phyloP scores from a whole-genome alignment of 2,797 vertebrate genomes.

The Hemibagrus guttatus region DNA sequence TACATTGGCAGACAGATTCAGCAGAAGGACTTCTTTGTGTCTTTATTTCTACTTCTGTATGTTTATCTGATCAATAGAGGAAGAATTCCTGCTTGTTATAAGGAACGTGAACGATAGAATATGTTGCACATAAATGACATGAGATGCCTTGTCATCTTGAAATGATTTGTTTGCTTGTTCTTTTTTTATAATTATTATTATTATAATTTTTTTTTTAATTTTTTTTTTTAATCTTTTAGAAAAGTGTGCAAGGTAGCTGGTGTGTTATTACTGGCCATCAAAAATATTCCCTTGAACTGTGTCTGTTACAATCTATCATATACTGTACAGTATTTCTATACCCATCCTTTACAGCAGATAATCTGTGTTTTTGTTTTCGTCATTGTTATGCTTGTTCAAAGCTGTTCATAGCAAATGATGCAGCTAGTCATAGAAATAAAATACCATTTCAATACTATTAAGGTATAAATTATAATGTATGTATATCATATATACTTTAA shows the following conservation, averaged over 20 bases:
- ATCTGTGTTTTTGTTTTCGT: constrained; percentile 49
- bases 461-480: constrained; percentile 55
- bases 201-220: not conserved
- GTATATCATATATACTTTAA: constrained; percentile 60
- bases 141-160: constrained; percentile 47
- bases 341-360: constrained; percentile 66
- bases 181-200: too few species aligned
- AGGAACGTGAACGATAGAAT: constrained; percentile 37
- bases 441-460: constrained; percentile 34
- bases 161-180: constrained; percentile 22
- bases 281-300: constrained; percentile 3
- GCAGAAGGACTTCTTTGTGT: constrained; percentile 5
- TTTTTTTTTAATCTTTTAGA: not conserved
- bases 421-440: constrained; percentile 48
- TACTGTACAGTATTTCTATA: constrained; percentile 70
- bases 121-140: constrained; percentile 54
- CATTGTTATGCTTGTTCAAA: constrained; percentile 64
- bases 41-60: constrained; percentile 35
- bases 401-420: constrained; percentile 66
- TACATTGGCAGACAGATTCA: constrained; percentile 39
- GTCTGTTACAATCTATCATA: constrained; percentile 60
- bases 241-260: not conserved
- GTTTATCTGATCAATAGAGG: constrained; percentile 37
- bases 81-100: constrained; percentile 7
- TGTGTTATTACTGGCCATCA: constrained; percentile 7